Base-by-base conservation (phyloP, 2,797 vertebrate species). In the Oreochromis mossambicus region DNA sequence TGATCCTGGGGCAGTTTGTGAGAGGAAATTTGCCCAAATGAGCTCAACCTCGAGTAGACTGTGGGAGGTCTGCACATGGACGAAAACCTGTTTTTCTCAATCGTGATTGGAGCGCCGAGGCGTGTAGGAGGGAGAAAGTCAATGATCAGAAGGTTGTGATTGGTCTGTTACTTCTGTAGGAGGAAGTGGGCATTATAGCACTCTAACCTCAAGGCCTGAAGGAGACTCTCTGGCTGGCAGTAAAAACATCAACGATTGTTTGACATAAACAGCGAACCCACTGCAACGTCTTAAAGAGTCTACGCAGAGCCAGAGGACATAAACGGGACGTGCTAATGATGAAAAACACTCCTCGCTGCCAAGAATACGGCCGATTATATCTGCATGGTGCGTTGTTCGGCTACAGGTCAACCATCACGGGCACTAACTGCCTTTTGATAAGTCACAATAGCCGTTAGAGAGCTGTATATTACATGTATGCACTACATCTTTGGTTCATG, bases 1-100 rank as follows among this genome's bases (percentile, higher is more conserved):
- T 89, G 91, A 92, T 92, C 84, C 86, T 24, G 46, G 87, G 86
- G 90, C 82, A 87, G 86, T 96, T 96, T 95, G 95, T 10, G 46
- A 95, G 94, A 82, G 88, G 89, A 93, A 92, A 92, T 89, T 77
- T 82, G 88, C 91, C 86, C 79, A 61, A 91, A 85, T 41, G 43
- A 82, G 78, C 85, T 86, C 83, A 84, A 82, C 86, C 76, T 80
- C 81, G 58, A 85, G 78, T 89, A 70, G 85, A 76, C 88, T 77
- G 84, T 91, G 79, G 93, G 92, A 94, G 90, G 91, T 92, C 89
- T 61, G 38, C 63, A 43, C 66, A n/a, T 78, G 73, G 51, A 80
- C 17, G 19, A 80, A 84, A 80, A 82, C 56, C 79, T 86, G 78
- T 80, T 87, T 91, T 86, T 82, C 73, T 66, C 41, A 36, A 63